These are phyloP conservation scores for Sinelater perroti DNA, from an alignment of 2,888 invertebrate species.

Conservation along the genomic window DNA sequence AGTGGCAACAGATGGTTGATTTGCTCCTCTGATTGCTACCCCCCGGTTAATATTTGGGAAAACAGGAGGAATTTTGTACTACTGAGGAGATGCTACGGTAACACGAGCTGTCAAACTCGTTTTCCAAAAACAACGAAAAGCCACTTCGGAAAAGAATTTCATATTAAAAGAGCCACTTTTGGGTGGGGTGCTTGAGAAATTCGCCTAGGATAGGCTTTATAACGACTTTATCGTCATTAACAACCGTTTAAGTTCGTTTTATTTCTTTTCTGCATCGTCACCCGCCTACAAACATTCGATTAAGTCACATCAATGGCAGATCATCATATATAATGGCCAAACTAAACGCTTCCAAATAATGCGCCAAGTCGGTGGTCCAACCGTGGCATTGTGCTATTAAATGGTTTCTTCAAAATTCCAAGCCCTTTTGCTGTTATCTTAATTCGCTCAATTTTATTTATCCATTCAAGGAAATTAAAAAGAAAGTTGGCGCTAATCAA, in stretches of 20 bases:
- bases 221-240: slow-evolving; percentile 47
- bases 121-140: too few relatives aligned
- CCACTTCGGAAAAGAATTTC: too few relatives aligned
- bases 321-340: slow-evolving; percentile 47
- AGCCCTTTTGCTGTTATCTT: too few relatives aligned
- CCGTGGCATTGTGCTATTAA: slow-evolving; percentile 21
- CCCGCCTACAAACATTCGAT: slow-evolving; percentile 47
- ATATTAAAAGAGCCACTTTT: too few relatives aligned
- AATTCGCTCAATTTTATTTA: too few relatives aligned
- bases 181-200: too few relatives aligned
- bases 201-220: too few relatives aligned
- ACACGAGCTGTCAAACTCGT: too few relatives aligned
- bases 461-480: slow-evolving; percentile 21
- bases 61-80: slow-evolving; percentile 33
- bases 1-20: slow-evolving; percentile 48
- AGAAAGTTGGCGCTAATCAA: too few relatives aligned
- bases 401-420: slow-evolving; percentile 6
- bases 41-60: slow-evolving; percentile 35
- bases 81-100: too few relatives aligned
- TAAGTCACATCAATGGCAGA: slow-evolving; percentile 47
- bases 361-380: slow-evolving; percentile 35
- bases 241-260: slow-evolving; percentile 47
- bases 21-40: slow-evolving; percentile 42
- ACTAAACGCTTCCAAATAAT: slow-evolving; percentile 37
- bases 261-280: slow-evolving; percentile 46